phyloP scores from a whole-genome alignment of 2,113 vertebrate genomes.

The Oriolus oriolus region DNA sequence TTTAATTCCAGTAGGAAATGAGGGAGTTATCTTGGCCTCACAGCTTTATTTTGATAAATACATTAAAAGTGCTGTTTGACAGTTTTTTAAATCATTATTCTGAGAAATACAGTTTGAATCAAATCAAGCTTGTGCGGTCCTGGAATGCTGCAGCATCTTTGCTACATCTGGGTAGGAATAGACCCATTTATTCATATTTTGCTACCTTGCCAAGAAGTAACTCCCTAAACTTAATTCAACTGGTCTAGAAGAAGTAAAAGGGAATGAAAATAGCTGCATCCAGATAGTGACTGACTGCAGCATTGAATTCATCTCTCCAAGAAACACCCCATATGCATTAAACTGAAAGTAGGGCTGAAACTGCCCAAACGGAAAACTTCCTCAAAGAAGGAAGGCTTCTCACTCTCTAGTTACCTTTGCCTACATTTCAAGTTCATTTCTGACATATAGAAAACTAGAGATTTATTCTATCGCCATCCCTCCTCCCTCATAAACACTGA shows the following conservation, averaged over 20 bases:
- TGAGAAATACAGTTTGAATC: slow-evolving; percentile 18
- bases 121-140: neutral
- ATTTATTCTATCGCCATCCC: neutral
- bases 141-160: neutral
- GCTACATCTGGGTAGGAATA: neutral
- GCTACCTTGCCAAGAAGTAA: neutral
- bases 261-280: neutral
- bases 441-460: neutral
- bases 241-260: neutral
- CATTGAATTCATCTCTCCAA: neutral
- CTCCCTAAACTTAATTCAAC: neutral
- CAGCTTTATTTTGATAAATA: slow-evolving; percentile 44
- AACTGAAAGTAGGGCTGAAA: neutral
- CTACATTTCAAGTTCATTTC: neutral
- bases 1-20: slow-evolving; percentile 10
- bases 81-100: neutral
- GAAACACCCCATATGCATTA: neutral
- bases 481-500: neutral
- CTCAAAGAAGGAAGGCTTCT: neutral
- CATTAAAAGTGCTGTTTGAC: slow-evolving; percentile 1
- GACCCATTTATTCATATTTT: neutral
- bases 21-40: slow-evolving; percentile 2
- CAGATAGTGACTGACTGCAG: neutral
- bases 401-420: neutral
- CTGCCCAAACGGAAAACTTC: neutral